phyloP scores from a whole-genome alignment of 1,140 invertebrate genomes.

The Neoseiulus cucumeris region DNA sequence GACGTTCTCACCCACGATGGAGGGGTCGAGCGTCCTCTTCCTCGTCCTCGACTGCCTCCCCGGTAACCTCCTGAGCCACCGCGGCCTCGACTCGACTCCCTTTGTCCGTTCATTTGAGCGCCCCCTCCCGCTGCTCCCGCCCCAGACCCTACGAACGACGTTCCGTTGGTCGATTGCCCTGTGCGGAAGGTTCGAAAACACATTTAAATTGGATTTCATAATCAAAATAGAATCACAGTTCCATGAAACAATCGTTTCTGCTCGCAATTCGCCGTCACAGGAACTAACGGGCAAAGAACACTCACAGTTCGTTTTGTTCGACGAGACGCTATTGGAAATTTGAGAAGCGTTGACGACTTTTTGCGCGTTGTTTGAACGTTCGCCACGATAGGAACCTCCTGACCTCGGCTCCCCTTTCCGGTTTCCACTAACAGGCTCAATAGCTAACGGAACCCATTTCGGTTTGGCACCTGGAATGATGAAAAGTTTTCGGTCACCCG shows the following conservation, averaged over 20 bases:
- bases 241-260: too few relatives aligned
- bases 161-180: constrained; percentile 4
- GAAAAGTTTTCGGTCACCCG: too few relatives aligned
- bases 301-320: too few relatives aligned
- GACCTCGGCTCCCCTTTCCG: constrained; percentile 24
- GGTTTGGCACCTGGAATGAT: constrained; percentile 37
- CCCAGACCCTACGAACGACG: neutral
- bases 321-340: too few relatives aligned
- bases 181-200: neutral
- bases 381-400: neutral
- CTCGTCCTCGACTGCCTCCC: constrained; percentile 20
- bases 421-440: constrained; percentile 32
- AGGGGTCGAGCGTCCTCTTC: constrained; percentile 14
- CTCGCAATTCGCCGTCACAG: too few relatives aligned
- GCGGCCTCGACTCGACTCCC: neutral
- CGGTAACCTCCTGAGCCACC: constrained; percentile 16
- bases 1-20: too few relatives aligned
- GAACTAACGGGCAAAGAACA: too few relatives aligned
- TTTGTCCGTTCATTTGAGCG: constrained; percentile 9
- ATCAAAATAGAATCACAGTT: too few relatives aligned
- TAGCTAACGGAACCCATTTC: constrained; percentile 53
- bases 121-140: neutral
- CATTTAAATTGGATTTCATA: too few relatives aligned
- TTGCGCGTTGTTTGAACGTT: neutral
- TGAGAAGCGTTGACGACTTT: too few relatives aligned